Evolutionary conservation across 2,113 vertebrate genomes (phyloP), one percentile per base, ranked within the genome.

Genomic region (Caranx melampygus): DNA sequence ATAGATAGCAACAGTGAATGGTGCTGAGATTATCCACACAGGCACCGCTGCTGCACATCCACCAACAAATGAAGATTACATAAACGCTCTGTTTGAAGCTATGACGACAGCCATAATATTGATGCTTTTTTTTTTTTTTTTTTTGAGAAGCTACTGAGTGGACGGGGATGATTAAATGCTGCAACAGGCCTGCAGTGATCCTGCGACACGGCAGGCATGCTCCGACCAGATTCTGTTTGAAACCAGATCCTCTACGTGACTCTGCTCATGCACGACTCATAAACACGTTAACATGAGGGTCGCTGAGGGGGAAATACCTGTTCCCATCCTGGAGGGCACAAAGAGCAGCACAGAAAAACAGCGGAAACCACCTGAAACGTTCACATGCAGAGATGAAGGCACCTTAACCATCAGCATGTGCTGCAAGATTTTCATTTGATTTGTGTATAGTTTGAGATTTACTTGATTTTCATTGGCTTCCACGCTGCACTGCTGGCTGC

Each of bases 1-100:
- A 78, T 87, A 80, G 58, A 82, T 75, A 90, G 81, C 67, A 60
- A 31, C 70, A 18, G 33, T 18, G 59, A 71, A 13, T 34, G 31
- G 57, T 13, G 4, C 34, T 20, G 31, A 37, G 70, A 83, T 88
- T 55, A 81, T 60, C 49, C 47, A 72, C 64, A 37, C 62, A 33
- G 42, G 60, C 55, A 63, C 26, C 3, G 7, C 54, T 37, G 55
- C 78, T 63, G 76, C 66, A 80, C 51, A 78, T 58, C 52, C 51
- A 26, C 9, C 74, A 61, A 63, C 73, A 55, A 76, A 15, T 33
- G 18, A 20, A 12, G 18, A 72, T 85, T 80, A 81, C 55, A 84
- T 78, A 86, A 89, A 71, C 40, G 26, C 18, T 31, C 62, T 21
- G 44, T 54, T 7, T 34, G 70, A 44, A 82, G 73, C 34, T 5